phyloP scores from a whole-genome alignment of 2,113 vertebrate species.

The Poecile atricapillus region DNA sequence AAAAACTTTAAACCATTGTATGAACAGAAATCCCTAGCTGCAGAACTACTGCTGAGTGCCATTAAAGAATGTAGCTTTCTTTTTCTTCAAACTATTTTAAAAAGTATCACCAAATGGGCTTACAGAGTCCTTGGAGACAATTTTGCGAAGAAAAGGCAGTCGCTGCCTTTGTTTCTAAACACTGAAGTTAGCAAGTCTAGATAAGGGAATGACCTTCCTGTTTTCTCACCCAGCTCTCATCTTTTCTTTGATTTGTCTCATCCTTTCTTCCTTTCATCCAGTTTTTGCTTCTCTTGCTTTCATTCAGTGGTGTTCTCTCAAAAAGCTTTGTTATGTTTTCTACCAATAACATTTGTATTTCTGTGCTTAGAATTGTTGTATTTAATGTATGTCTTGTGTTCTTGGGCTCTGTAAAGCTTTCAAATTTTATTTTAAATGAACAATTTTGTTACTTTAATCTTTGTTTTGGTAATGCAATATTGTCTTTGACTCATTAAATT shows the following conservation, averaged over 20 bases:
- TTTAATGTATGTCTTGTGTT: neutral
- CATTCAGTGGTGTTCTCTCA: neutral
- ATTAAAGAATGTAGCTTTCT: conserved; percentile 27
- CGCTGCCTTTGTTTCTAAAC: conserved; percentile 42
- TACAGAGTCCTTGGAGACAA: conserved; percentile 24
- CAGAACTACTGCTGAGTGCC: conserved; percentile 34
- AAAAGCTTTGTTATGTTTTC: conserved; percentile 8
- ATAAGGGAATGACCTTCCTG: conserved; percentile 52
- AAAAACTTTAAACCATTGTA: conserved; percentile 51
- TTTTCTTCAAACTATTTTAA: conserved; percentile 12
- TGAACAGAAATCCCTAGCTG: conserved; percentile 46
- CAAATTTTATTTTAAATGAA: conserved; percentile 6
- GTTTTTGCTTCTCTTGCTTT: conserved; percentile 27
- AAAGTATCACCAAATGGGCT: conserved; percentile 40
- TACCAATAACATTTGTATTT: conserved; percentile 19
- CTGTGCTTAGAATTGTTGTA: neutral
- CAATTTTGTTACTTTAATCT: conserved; percentile 8
- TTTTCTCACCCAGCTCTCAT: conserved; percentile 34
- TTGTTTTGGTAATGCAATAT: neutral
- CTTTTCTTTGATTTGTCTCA: conserved; percentile 44
- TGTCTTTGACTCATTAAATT: conserved; percentile 43
- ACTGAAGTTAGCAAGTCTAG: conserved; percentile 8
- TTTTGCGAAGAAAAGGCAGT: neutral
- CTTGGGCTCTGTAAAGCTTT: neutral
- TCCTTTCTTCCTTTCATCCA: conserved; percentile 49